Evolutionary conservation across 2,113 vertebrate genomes (phyloP).

Genomic region (Mastomys natalensis): DNA sequence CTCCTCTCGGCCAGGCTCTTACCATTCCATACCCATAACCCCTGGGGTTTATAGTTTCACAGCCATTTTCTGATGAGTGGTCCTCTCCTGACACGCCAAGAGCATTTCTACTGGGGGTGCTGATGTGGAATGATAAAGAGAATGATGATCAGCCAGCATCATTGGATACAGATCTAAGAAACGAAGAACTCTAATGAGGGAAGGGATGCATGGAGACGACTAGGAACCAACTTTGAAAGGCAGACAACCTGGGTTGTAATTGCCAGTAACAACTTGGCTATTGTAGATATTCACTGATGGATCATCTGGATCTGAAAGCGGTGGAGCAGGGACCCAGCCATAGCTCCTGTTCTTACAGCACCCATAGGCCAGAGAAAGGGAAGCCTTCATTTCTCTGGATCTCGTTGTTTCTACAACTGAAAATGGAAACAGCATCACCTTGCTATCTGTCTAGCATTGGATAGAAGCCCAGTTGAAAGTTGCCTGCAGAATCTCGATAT

Average conservation of each 20-base stretch:
- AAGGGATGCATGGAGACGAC: not conserved
- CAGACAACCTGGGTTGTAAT: not conserved
- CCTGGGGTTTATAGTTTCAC: not conserved
- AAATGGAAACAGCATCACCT: not conserved
- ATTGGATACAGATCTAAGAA: not conserved
- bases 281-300: fast-evolving
- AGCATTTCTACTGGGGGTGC: not conserved
- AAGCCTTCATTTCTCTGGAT: not conserved
- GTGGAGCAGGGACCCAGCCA: not conserved
- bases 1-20: no score
- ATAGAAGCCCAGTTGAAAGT: not conserved
- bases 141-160: not conserved
- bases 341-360: not conserved
- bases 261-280: not conserved
- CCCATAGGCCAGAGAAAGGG: not conserved
- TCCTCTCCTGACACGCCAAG: not conserved
- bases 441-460: not conserved
- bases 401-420: not conserved
- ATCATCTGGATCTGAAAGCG: not conserved
- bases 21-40: not conserved
- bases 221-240: not conserved
- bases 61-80: not conserved
- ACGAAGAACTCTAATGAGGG: not conserved
- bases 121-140: not conserved
- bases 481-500: not conserved